Percentiles rank a stretch among this genome's conserved stretches.
These are phyloP conservation scores for Anarsia innoxiella DNA, from an alignment of 2,888 invertebrate species.

Conservation along the genomic window DNA sequence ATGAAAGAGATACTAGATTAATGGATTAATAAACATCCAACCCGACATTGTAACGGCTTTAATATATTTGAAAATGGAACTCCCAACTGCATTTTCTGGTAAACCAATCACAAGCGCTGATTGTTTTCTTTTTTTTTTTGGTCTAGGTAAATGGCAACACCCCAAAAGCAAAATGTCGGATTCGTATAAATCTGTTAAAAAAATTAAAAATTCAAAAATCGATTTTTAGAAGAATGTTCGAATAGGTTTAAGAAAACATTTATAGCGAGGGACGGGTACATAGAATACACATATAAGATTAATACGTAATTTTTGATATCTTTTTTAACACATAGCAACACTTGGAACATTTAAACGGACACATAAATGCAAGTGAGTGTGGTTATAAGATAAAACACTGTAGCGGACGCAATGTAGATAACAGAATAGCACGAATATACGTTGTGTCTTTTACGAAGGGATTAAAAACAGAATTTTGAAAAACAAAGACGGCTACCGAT, in stretches of 20 bases:
- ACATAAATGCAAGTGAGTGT: slow-evolving; percentile 73
- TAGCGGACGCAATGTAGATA: slow-evolving; percentile 40
- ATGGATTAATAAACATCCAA: slow-evolving; percentile 42
- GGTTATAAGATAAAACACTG: slow-evolving; percentile 57
- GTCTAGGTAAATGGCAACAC: slow-evolving; percentile 54
- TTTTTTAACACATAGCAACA: slow-evolving; percentile 12
- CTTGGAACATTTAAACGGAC: slow-evolving; percentile 22
- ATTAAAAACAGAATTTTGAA: too few species aligned
- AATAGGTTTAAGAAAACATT: slow-evolving; percentile 28
- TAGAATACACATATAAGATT: slow-evolving; percentile 20
- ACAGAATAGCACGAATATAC: slow-evolving; percentile 1
- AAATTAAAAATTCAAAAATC: slow-evolving; percentile 23
- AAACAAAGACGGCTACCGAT: too few species aligned
- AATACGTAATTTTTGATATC: slow-evolving; percentile 16
- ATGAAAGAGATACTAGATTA: slow-evolving; percentile 34
- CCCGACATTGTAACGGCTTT: slow-evolving; percentile 58
- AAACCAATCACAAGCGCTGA: slow-evolving; percentile 72
- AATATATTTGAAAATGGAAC: slow-evolving; percentile 20
- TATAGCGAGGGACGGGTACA: slow-evolving; percentile 24
- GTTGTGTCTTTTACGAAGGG: too few species aligned
- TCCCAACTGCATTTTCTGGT: slow-evolving; percentile 56
- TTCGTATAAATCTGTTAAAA: too few species aligned
- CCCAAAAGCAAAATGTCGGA: slow-evolving; percentile 68
- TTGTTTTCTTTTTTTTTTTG: slow-evolving; percentile 26
- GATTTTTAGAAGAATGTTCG: slow-evolving; percentile 13